Evolutionary conservation across 2,113 vertebrate species (phyloP), one percentile per base, ranked within the genome.

Genomic region (Psilopogon haemacephalus): DNA sequence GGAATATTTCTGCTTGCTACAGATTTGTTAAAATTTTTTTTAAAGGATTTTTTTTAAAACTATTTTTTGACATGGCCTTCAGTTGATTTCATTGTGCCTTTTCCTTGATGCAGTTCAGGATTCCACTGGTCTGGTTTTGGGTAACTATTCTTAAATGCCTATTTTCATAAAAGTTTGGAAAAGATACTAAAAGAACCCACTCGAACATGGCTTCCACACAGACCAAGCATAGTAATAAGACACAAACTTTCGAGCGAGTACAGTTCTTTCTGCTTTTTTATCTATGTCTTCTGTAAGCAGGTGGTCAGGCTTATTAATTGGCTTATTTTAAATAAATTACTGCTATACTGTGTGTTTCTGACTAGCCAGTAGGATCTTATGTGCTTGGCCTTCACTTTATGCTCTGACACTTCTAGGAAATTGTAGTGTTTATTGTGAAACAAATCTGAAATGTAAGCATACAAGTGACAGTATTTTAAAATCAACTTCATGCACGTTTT

Each of bases 1-100:
- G 50, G 15, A 88, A 58, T 97, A 87, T 64, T 72, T 58, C 38
- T 93, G 35, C 76, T 93, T 90, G 63, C 28, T 87, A 26, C 12
- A 89, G 33, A 14, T 33, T 14, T 59, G 54, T 5, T 46, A 46
- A 46, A 46, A 21, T 63, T 71, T 76, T 69, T 91, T 68, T 69
- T 11, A 8, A 59, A 35, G 35, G 2, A 5, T 63, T 73, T 32
- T 50, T 48, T 80, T 6, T 60, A 48, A 18, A 48, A 18, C 16
- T 11, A 6, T 74, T 75, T 90, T 78, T 71, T 59, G 65, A 46
- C 12, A 13, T 24, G 19, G 38, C 11, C 4, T 83, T 86, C 6
- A n/a, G 16, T 65, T 82, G 12, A 38, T 68, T 77, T 71, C 16
- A 32, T 11, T 2, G 1, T 82, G 6, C 64, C 73, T 78, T 58